Percentiles rank a stretch among this genome's conserved stretches.
These are phyloP conservation scores for Chromoteleia sp. DNA, from an alignment of 2,888 invertebrate genomes.

Conservation along the genomic window DNA sequence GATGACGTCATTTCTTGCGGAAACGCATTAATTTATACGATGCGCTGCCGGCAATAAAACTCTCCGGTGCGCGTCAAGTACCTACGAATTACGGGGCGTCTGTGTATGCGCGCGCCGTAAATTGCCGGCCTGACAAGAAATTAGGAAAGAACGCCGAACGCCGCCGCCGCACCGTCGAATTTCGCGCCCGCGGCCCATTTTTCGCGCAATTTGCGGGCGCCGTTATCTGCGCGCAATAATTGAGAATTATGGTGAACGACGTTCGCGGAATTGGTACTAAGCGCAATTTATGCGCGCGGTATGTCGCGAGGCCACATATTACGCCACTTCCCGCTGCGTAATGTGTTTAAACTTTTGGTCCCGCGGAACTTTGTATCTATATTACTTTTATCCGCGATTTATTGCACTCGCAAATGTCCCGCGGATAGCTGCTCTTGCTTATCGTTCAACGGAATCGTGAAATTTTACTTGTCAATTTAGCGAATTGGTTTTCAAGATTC, in stretches of 20 bases:
- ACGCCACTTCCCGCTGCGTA: conserved; percentile 44
- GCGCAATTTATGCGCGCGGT: conserved; percentile 41
- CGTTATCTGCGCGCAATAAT: conserved; percentile 58
- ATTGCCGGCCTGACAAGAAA: conserved; percentile 53
- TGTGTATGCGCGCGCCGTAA: conserved; percentile 53
- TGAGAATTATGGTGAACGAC: conserved; percentile 51
- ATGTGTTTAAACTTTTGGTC: conserved; percentile 49
- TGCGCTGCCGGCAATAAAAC: conserved; percentile 65
- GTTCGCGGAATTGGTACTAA: conserved; percentile 44
- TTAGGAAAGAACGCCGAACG: conserved; percentile 30
- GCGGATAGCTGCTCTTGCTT: background rate
- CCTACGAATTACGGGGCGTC: conserved; percentile 64
- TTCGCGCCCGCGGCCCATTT: conserved; percentile 33
- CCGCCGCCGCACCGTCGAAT: too few species aligned
- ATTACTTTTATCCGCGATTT: conserved; percentile 64
- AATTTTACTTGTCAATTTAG: too few species aligned
- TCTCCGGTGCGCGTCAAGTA: conserved; percentile 57
- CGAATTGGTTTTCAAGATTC: too few species aligned
- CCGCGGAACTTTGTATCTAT: conserved; percentile 59
- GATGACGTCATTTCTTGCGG: conserved; percentile 82
- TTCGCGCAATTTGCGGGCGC: conserved; percentile 39
- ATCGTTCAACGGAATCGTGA: too few species aligned
- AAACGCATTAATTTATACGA: conserved; percentile 80
- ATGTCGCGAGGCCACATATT: conserved; percentile 38
- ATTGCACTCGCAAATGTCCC: conserved; percentile 39